A percentile compares a stretch with the other conserved stretches of the same genome.
These are phyloP conservation scores for Hedya salicella DNA, from an alignment of 2,888 invertebrate genomes.

Conservation along the genomic window DNA sequence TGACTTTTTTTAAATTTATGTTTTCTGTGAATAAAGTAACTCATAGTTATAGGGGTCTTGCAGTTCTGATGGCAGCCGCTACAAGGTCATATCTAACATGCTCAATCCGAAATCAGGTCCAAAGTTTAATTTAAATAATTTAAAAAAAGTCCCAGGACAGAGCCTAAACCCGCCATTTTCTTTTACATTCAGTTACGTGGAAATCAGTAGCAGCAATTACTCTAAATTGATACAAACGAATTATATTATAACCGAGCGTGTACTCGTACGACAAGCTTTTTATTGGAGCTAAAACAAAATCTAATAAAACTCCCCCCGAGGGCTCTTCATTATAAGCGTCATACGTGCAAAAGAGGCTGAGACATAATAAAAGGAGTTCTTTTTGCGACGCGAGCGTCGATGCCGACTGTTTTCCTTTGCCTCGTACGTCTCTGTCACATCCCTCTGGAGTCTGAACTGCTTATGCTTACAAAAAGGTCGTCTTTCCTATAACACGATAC, in stretches of 20 bases:
- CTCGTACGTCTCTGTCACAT: neutral
- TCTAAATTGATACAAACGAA: conserved; percentile 29
- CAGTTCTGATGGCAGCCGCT: too few species aligned
- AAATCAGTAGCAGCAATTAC: conserved; percentile 31
- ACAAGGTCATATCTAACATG: too few species aligned
- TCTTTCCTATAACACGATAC: neutral
- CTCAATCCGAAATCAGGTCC: too few species aligned
- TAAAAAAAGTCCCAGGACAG: too few species aligned
- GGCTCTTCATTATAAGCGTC: conserved; percentile 41
- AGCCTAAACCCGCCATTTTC: neutral
- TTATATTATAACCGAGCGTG: conserved; percentile 29
- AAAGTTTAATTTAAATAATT: too few species aligned
- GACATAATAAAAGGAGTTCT: conserved; percentile 42
- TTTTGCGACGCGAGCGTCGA: conserved; percentile 37
- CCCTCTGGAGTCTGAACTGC: conserved; percentile 6
- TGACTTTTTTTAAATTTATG: too few species aligned
- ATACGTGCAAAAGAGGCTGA: conserved; percentile 42
- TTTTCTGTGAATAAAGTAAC: too few species aligned
- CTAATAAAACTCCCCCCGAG: conserved; percentile 41
- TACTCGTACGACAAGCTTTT: conserved; percentile 29
- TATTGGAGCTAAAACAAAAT: conserved; percentile 42
- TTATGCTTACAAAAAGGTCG: neutral
- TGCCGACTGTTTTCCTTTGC: neutral
- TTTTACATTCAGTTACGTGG: conserved; percentile 14
- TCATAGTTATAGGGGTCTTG: too few species aligned